Evolutionary conservation across 2,113 vertebrate genomes (phyloP).

Genomic region (Salvelinus fontinalis): DNA sequence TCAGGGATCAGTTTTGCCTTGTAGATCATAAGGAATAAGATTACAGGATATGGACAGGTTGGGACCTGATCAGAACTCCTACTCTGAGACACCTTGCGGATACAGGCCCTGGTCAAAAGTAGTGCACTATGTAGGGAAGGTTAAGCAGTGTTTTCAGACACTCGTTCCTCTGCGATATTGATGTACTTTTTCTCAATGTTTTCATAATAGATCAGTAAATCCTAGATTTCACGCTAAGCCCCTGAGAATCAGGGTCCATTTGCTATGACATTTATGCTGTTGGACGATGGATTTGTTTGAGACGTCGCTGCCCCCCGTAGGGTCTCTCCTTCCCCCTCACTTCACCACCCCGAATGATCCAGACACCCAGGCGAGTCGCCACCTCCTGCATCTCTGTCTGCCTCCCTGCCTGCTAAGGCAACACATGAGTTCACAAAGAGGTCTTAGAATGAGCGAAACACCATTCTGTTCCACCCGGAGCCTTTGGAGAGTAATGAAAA

Average conservation of each 20-base stretch:
- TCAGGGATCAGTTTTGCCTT: too few relatives aligned
- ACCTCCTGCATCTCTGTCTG: too few relatives aligned
- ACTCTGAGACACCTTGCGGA: too few relatives aligned
- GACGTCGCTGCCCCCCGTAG: not conserved
- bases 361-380: too few relatives aligned
- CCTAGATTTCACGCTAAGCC: slow-evolving; percentile 26
- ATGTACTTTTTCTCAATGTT: not conserved
- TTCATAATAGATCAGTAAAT: slow-evolving; percentile 22
- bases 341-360: too few relatives aligned
- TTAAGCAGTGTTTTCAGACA: too few relatives aligned
- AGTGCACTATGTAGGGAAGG: too few relatives aligned
- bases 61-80: too few relatives aligned
- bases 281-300: slow-evolving; percentile 33
- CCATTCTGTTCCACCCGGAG: not conserved
- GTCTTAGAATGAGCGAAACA: not conserved
- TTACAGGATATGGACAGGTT: too few relatives aligned
- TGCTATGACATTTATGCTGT: slow-evolving; percentile 11
- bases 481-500: not conserved
- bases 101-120: too few relatives aligned
- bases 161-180: too few relatives aligned
- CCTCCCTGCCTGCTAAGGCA: not conserved
- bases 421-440: not conserved
- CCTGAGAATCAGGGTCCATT: slow-evolving; percentile 6
- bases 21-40: too few relatives aligned
- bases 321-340: not conserved